phyloP scores from a whole-genome alignment of 2,888 invertebrate species.

The Drosophila tripunctata region DNA sequence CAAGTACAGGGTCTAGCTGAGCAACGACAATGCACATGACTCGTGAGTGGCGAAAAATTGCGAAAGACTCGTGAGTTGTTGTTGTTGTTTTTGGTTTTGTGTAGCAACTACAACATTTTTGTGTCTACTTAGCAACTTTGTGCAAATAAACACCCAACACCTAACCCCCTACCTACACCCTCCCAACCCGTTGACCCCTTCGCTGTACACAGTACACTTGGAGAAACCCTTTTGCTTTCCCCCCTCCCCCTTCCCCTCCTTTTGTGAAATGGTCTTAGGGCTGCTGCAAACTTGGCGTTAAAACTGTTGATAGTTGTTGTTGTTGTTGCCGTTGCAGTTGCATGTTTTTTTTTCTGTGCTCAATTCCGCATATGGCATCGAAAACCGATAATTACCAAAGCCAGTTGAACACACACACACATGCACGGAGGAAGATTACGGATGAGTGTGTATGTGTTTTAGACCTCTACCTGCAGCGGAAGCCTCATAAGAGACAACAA shows the following conservation, averaged over 20 bases:
- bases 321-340: conserved; percentile 35
- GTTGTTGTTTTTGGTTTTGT: not conserved
- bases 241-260: not conserved
- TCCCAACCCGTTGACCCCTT: not conserved
- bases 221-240: not conserved
- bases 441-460: conserved; percentile 20
- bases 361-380: conserved; percentile 78
- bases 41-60: conserved; percentile 50
- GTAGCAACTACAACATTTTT: conserved; percentile 36
- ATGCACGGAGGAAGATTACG: too few relatives aligned
- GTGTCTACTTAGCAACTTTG: conserved; percentile 74
- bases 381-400: conserved; percentile 80
- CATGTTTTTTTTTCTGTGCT: conserved; percentile 46
- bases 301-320: conserved; percentile 28
- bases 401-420: conserved; percentile 28
- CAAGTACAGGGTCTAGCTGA: not conserved
- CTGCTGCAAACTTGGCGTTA: conserved; percentile 48
- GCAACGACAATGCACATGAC: conserved; percentile 27
- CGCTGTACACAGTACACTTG: not conserved
- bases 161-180: conserved; percentile 3
- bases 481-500: conserved; percentile 69
- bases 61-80: conserved; percentile 36
- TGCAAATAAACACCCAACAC: conserved; percentile 58
- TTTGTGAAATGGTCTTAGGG: conserved; percentile 55
- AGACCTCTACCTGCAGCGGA: conserved; percentile 72